phyloP scores from a whole-genome alignment of 1,140 invertebrate genomes.

The Caerostris darwini region DNA sequence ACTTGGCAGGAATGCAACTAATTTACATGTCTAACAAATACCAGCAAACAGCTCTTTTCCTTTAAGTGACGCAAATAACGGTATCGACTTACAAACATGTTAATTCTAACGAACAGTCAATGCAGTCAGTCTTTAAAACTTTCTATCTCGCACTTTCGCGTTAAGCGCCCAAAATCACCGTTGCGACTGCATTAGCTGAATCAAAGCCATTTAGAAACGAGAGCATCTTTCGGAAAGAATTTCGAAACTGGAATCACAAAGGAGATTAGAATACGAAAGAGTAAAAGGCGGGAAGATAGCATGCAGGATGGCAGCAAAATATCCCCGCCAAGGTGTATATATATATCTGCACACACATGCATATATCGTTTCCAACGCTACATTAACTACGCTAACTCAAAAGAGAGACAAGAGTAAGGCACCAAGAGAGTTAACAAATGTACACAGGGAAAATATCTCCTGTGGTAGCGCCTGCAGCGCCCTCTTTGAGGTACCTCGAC shows the following conservation, averaged over 20 bases:
- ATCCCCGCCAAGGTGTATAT: slow-evolving; percentile 47
- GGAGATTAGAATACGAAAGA: slow-evolving; percentile 58
- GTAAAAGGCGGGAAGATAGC: slow-evolving; percentile 29
- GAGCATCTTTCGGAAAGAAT: slow-evolving; percentile 65
- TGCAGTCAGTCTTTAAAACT: slow-evolving; percentile 50
- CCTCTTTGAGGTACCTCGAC: slow-evolving; percentile 41
- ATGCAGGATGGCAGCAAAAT: neutral
- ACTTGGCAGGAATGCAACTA: neutral
- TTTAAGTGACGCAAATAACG: neutral
- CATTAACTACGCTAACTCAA: slow-evolving; percentile 66
- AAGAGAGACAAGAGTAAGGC: slow-evolving; percentile 21
- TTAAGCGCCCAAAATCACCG: slow-evolving; percentile 51
- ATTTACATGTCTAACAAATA: neutral
- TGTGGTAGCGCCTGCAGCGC: slow-evolving; percentile 30
- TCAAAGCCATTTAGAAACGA: slow-evolving; percentile 70
- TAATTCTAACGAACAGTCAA: slow-evolving; percentile 37
- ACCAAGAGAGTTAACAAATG: slow-evolving; percentile 60
- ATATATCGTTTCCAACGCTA: slow-evolving; percentile 71
- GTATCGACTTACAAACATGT: slow-evolving; percentile 28
- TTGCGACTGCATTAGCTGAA: slow-evolving; percentile 57
- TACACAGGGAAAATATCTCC: slow-evolving; percentile 36
- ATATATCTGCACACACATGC: slow-evolving; percentile 32
- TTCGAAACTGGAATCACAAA: slow-evolving; percentile 55
- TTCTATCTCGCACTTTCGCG: slow-evolving; percentile 12
- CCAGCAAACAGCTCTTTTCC: neutral